These are phyloP conservation scores for Tinea trinotella DNA, from an alignment of 2,888 invertebrate genomes.

Conservation along the genomic window DNA sequence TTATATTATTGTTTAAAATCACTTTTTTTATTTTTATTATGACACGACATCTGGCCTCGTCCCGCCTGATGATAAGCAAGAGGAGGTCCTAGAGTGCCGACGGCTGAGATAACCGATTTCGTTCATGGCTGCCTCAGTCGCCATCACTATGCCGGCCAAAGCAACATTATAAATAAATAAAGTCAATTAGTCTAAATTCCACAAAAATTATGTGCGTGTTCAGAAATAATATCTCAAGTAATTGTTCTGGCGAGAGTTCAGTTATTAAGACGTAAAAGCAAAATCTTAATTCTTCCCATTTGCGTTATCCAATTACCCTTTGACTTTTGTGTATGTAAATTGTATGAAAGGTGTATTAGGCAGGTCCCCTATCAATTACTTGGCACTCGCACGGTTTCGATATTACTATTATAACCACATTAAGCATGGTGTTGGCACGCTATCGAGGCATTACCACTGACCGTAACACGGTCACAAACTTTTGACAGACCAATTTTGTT, in stretches of 20 bases:
- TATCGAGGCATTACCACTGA: slow-evolving; percentile 56
- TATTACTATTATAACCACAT: slow-evolving; percentile 64
- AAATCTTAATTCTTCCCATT: background rate
- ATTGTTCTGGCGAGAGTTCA: background rate
- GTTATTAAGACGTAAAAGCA: background rate
- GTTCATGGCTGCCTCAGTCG: too few relatives aligned
- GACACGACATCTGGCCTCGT: too few relatives aligned
- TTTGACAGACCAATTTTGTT: slow-evolving; percentile 56
- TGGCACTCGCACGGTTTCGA: slow-evolving; percentile 52
- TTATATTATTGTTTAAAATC: too few relatives aligned
- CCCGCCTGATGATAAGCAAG: too few relatives aligned
- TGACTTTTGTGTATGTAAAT: background rate
- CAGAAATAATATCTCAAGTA: background rate
- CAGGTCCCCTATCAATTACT: slow-evolving; percentile 62
- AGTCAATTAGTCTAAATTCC: background rate
- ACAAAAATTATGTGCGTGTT: background rate
- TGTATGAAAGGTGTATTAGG: background rate
- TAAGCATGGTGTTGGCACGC: slow-evolving; percentile 61
- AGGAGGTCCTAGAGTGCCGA: too few relatives aligned
- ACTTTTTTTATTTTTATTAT: too few relatives aligned
- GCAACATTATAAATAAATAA: too few relatives aligned
- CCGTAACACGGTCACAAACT: slow-evolving; percentile 66
- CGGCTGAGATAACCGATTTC: too few relatives aligned
- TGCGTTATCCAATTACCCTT: slow-evolving; percentile 5
- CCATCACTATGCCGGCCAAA: too few relatives aligned